A percentile compares a stretch with the other conserved stretches of the same genome.
These are phyloP conservation scores for Luscinia megarhynchos DNA, from an alignment of 2,797 vertebrate species.

Conservation along the genomic window DNA sequence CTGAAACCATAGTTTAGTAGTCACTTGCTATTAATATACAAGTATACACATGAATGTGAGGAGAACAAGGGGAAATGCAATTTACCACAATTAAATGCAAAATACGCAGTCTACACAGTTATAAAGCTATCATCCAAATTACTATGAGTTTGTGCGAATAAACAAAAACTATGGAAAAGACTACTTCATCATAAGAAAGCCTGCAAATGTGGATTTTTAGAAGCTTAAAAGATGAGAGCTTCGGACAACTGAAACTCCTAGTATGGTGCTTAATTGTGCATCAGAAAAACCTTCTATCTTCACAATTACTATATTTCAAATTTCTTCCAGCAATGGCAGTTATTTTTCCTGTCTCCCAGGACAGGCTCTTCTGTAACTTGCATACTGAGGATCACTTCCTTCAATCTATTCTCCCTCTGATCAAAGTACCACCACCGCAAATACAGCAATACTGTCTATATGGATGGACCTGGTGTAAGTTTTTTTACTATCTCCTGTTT, in stretches of 20 bases:
- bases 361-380: background rate
- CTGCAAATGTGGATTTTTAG: background rate
- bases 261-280: rapidly evolving
- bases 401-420: background rate
- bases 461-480: background rate
- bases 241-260: background rate
- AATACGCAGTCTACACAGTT: background rate
- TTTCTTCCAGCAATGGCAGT: background rate
- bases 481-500: background rate
- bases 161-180: background rate
- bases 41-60: background rate
- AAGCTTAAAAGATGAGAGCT: background rate
- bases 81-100: background rate
- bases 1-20: background rate
- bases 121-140: background rate
- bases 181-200: background rate
- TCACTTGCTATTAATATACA: background rate
- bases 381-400: background rate
- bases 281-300: background rate
- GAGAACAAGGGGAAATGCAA: background rate
- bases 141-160: background rate
- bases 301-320: background rate
- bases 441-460: background rate
- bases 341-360: rapidly evolving
- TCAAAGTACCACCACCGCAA: background rate